phyloP scores from a whole-genome alignment of 2,113 vertebrate genomes.

The Sceloporus undulatus region DNA sequence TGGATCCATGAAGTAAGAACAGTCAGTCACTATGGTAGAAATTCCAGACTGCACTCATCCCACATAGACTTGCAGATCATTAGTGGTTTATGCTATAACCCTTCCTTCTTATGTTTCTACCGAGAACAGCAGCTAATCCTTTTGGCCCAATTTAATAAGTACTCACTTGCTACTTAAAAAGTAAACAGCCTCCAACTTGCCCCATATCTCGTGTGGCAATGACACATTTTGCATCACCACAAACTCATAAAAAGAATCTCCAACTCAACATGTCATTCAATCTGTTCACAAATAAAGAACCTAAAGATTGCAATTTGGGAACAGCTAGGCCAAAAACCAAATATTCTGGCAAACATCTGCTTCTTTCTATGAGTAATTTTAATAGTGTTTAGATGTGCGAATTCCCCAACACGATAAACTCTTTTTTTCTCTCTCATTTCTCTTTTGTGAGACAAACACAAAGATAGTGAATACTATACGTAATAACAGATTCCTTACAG shows the following conservation, averaged over 20 bases:
- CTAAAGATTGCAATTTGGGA: slow-evolving; percentile 8
- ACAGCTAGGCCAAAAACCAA: background rate
- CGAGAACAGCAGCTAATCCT: background rate
- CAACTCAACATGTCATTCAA: background rate
- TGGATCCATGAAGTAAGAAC: background rate
- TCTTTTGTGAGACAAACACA: slow-evolving; percentile 4
- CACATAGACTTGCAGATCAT: background rate
- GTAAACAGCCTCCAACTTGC: background rate
- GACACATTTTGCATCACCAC: background rate
- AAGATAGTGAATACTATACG: background rate
- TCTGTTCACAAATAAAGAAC: slow-evolving; percentile 11
- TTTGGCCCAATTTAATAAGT: background rate
- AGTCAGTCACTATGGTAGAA: background rate
- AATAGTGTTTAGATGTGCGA: no score
- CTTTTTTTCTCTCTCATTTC: background rate
- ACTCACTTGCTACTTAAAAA: background rate
- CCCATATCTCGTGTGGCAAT: background rate
- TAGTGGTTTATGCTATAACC: background rate
- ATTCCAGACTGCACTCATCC: no score
- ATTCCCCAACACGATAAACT: background rate
- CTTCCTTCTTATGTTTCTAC: no score
- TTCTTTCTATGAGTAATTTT: rapidly evolving
- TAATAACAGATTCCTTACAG: background rate
- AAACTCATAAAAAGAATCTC: background rate
- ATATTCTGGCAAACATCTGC: background rate